Evolutionary conservation across 2,888 invertebrate species (phyloP).

Genomic region (Dusona sp.): DNA sequence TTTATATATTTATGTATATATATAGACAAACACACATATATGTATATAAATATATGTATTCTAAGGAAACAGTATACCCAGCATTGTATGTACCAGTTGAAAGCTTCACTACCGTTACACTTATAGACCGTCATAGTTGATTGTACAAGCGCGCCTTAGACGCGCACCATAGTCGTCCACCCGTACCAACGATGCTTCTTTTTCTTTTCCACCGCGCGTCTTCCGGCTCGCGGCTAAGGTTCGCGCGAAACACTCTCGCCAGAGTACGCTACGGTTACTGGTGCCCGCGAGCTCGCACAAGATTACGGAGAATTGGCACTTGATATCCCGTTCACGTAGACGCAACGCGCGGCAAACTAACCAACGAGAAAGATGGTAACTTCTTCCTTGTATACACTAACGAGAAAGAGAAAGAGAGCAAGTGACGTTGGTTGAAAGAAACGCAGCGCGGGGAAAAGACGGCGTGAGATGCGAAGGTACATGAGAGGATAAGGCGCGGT

Average conservation of each 20-base stretch:
- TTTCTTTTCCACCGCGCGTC: constrained; percentile 7
- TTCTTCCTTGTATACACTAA: neutral
- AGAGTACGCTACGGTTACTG: constrained; percentile 20
- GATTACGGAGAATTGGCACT: constrained; percentile 77
- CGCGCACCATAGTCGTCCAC: neutral
- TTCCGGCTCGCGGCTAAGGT: constrained; percentile 61
- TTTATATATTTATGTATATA: constrained; percentile 14
- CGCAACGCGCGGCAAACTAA: constrained; percentile 54
- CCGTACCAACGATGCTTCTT: constrained; percentile 36
- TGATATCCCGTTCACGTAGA: constrained; percentile 79
- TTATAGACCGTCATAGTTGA: constrained; percentile 45
- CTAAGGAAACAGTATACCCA: constrained; percentile 25
- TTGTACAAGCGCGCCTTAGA: constrained; percentile 6
- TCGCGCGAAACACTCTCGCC: constrained; percentile 48
- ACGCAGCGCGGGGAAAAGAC: constrained; percentile 12
- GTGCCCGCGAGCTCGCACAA: constrained; percentile 71
- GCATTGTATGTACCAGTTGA: constrained; percentile 28
- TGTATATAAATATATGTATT: constrained; percentile 1
- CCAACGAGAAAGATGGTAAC: constrained; percentile 29
- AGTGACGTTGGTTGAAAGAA: constrained; percentile 14
- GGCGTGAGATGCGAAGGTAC: constrained; percentile 21
- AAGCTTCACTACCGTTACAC: constrained; percentile 49
- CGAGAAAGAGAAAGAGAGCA: constrained; percentile 34
- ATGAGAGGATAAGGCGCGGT: constrained; percentile 54
- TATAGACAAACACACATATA: neutral